Evolutionary conservation across 2,113 vertebrate species (phyloP), one percentile per base, ranked within the genome.

Genomic region (Pheucticus melanocephalus): DNA sequence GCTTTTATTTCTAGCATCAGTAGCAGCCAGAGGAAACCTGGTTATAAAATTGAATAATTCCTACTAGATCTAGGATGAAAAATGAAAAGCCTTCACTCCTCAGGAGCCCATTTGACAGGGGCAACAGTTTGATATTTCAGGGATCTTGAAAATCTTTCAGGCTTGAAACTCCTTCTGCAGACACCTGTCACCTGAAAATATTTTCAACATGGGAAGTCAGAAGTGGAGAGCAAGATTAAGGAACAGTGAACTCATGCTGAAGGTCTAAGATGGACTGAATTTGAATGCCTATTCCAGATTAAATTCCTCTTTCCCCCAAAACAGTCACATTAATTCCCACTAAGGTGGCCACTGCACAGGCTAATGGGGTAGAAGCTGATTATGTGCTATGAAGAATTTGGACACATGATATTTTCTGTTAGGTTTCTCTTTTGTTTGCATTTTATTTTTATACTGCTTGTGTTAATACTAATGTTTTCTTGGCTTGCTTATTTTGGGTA

Each of bases 1-100:
- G 37, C 44, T 86, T 96, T 86, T 94, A 81, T 92, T 96, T 94
- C 76, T 90, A 90, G 47, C 72, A 68, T 73, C 65, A 90, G 64
- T 51, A 86, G 51, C 68, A 84, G 65, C 21, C 57, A 91, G 61
- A 82, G 57, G 82, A 90, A 94, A 57, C 19, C 37, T 86, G n/a
- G 47, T 82, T 89, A 64, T 60, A 86, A 83, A 86, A 93, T n/a
- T 40, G 37, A 89, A 81, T 78, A 56, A 84, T 90, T 84, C 51
- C 72, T 91, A 37, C 39, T 63, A 68, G 22, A 48, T 66, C 31
- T 45, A 56, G 24, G 57, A 72, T 85, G 40, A 87, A 65, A 96
- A 94, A 83, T 2, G 6, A 82, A 84, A 90, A 86, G 31, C 22
- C 30, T 94, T 91, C 65, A 48, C 37, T 87, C 47, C 48, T 90